Base-by-base conservation (phyloP, 2,113 vertebrate genomes). In the Tetrao urogallus region DNA sequence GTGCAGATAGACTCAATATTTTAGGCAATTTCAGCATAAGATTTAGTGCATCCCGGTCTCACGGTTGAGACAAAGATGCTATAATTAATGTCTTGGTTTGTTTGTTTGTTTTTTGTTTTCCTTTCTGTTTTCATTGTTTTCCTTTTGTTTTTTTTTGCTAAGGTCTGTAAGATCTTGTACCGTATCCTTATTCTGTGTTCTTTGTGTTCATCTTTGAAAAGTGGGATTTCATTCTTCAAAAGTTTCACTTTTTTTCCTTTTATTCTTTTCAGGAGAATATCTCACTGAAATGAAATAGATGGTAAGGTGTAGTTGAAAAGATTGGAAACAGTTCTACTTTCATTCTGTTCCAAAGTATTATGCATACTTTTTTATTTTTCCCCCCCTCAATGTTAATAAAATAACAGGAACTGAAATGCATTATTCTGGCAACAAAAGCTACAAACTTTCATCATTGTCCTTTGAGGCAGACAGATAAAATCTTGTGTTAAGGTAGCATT, bases 401-500 rank as follows among this genome's bases (percentile, higher is more conserved):
- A 76, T 72, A 38, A 63, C 70, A 86, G 73, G 30, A 19, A 54
- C 13, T 90, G 19, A 40, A 65, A 79, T 45, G 28, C 6, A 56
- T 84, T 73, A 58, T 86, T 88, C 32, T 84, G 61, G 28, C 40
- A 85, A n/a, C 36, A 79, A 76, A 75, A 92, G 5, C 19, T 69
- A 25, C 61, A 80, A 66, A 20, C 17, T 14, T 79, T 76, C 11
- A 14, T 75, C 0, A 0, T n/a, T 73, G 6, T 52, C n/a, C 34
- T 82, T 83, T 63, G 64, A 32, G 36, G 28, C 80, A 70, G 69
- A 63, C 34, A 74, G 65, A 60, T 93, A 22, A 91, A 56, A 66
- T 88, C 63, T 89, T 66, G 54, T 90, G 91, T 90, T 30, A 57
- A 86, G 77, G 86, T 78, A 88, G 18, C 24, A 21, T 79, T 90